Percentiles rank a stretch among this genome's conserved stretches.
Evolutionary conservation across 1,140 invertebrate species (phyloP).

Genomic region (Musca vetustissima): DNA sequence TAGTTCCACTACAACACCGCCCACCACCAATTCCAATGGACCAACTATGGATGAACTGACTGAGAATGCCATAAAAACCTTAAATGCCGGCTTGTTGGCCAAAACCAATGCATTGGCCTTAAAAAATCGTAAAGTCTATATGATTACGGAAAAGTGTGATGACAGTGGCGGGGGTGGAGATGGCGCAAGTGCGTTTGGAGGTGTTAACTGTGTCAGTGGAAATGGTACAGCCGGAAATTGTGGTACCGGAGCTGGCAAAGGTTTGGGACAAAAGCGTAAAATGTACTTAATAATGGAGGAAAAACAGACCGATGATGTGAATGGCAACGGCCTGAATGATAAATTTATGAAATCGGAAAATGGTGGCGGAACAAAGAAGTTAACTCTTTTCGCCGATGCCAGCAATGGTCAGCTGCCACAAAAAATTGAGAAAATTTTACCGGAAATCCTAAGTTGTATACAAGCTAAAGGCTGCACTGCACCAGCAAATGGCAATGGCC

Average conservation of each 20-base stretch:
- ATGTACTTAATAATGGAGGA: constrained; percentile 51
- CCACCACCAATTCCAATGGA: constrained; percentile 12
- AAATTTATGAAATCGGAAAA: constrained; percentile 27
- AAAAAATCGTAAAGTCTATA: constrained; percentile 42
- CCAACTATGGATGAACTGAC: constrained; percentile 12
- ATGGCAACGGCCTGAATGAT: not conserved
- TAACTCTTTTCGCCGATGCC: constrained; percentile 44
- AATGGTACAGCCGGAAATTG: not conserved
- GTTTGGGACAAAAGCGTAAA: constrained; percentile 38
- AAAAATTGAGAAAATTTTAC: constrained; percentile 48
- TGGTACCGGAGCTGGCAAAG: not conserved
- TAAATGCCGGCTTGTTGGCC: constrained; percentile 30
- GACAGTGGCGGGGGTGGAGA: constrained; percentile 11
- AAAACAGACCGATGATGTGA: constrained; percentile 32
- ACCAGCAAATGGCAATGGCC: not conserved
- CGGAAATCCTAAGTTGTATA: constrained; percentile 45
- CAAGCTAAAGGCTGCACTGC: constrained; percentile 30
- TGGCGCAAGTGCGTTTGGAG: not conserved
- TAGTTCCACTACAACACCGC: not conserved
- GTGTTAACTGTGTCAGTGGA: not conserved
- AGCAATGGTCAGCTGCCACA: constrained; percentile 38
- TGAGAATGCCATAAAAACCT: constrained; percentile 22
- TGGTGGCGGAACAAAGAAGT: constrained; percentile 31
- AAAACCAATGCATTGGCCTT: constrained; percentile 27
- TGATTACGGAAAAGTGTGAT: constrained; percentile 46